phyloP scores from a whole-genome alignment of 2,888 invertebrate species.

The Cryptosula pallasiana region DNA sequence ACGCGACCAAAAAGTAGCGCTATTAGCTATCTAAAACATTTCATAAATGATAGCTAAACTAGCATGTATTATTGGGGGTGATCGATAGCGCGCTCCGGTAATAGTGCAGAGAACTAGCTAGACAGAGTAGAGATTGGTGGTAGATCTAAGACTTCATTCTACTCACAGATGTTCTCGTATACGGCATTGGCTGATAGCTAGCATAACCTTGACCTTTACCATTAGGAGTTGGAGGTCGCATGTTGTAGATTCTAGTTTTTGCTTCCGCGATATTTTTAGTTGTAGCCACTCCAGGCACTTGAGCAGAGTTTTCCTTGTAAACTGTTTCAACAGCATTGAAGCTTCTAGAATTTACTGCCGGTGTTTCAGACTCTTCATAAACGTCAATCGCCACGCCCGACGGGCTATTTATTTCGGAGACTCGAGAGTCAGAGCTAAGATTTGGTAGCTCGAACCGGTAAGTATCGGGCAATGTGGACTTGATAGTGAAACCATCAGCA shows the following conservation, averaged over 20 bases:
- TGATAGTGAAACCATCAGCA: not conserved
- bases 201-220: not conserved
- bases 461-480: not conserved
- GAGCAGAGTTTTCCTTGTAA: not conserved
- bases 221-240: not conserved
- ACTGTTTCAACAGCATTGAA: not conserved
- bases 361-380: not conserved
- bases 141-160: not conserved
- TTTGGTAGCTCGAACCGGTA: not conserved
- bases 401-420: not conserved
- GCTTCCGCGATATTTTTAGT: not conserved
- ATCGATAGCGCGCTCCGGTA: no score
- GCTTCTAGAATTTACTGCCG: not conserved
- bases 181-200: not conserved
- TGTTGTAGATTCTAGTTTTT: not conserved
- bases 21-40: no score
- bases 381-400: not conserved
- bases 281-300: not conserved
- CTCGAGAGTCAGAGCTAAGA: not conserved
- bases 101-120: no score
- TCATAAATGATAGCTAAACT: no score
- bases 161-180: not conserved
- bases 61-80: no score
- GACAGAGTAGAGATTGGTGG: not conserved
- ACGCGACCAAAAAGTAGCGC: no score